Evolutionary conservation across 1,140 invertebrate species (phyloP).

Genomic region (Aricia agestis): DNA sequence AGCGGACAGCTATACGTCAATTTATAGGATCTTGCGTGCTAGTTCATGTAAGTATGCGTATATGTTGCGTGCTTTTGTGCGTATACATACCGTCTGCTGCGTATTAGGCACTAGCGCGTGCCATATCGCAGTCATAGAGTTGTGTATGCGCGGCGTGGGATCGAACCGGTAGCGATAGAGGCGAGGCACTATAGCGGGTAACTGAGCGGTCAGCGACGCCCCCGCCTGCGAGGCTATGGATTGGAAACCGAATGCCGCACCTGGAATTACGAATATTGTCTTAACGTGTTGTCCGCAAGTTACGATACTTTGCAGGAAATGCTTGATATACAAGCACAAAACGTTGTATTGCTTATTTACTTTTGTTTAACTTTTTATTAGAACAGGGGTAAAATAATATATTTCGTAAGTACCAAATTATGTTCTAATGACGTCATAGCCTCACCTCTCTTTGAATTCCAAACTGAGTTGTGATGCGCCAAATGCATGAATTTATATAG

Average conservation of each 20-base stretch:
- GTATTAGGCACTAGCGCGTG: constrained; percentile 90
- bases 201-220: constrained; percentile 86
- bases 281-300: no score
- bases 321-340: no score
- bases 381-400: no score
- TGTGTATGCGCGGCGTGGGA: constrained; percentile 92
- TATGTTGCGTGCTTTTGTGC: constrained; percentile 14
- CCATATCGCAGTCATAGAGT: constrained; percentile 95
- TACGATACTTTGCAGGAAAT: no score
- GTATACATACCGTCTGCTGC: constrained; percentile 84
- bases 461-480: constrained; percentile 94
- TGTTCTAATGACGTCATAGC: neutral
- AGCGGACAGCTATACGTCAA: constrained; percentile 66
- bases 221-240: constrained; percentile 88
- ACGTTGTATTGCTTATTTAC: no score
- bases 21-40: neutral
- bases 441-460: constrained; percentile 89
- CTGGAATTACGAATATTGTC: no score
- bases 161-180: constrained; percentile 94
- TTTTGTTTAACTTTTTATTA: no score
- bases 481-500: constrained; percentile 97
- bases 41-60: neutral
- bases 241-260: constrained; percentile 94
- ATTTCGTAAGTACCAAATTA: constrained; percentile 1
- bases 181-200: constrained; percentile 91